phyloP scores from a whole-genome alignment of 1,140 invertebrate species.

The Ceratosolen fusciceps region DNA sequence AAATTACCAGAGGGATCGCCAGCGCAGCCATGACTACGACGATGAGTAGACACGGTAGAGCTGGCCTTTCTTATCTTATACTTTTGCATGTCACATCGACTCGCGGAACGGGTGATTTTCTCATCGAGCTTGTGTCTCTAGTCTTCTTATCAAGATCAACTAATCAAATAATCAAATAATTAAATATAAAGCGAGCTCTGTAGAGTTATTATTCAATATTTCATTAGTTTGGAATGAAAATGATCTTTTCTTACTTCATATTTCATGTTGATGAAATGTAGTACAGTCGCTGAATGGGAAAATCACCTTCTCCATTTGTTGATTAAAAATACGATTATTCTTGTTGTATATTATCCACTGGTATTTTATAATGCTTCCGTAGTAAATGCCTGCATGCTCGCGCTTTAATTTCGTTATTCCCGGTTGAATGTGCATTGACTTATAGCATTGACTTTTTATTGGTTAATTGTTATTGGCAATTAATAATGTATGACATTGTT shows the following conservation, averaged over 20 bases:
- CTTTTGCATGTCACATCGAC: slow-evolving; percentile 12
- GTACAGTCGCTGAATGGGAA: too few species aligned
- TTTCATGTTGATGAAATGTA: too few species aligned
- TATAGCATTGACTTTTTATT: slow-evolving; percentile 17
- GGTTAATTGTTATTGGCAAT: slow-evolving; percentile 8
- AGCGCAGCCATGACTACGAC: slow-evolving; percentile 51
- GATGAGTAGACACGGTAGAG: slow-evolving; percentile 52
- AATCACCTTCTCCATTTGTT: not conserved
- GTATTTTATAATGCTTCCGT: slow-evolving; percentile 18
- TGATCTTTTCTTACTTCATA: too few species aligned
- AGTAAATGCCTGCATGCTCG: slow-evolving; percentile 30
- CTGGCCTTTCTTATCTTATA: slow-evolving; percentile 47
- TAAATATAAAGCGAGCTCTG: too few species aligned
- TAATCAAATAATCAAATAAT: too few species aligned
- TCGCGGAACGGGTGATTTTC: not conserved
- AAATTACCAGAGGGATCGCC: slow-evolving; percentile 53
- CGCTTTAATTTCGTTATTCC: slow-evolving; percentile 21
- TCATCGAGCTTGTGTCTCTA: not conserved
- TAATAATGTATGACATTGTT: not conserved
- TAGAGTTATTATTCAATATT: too few species aligned
- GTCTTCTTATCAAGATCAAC: too few species aligned
- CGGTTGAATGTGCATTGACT: slow-evolving; percentile 11
- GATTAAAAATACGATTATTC: not conserved
- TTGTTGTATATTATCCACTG: not conserved
- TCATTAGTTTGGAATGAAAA: too few species aligned